Evolutionary conservation across 2,888 invertebrate species (phyloP).

Genomic region (Drosophila borborema): DNA sequence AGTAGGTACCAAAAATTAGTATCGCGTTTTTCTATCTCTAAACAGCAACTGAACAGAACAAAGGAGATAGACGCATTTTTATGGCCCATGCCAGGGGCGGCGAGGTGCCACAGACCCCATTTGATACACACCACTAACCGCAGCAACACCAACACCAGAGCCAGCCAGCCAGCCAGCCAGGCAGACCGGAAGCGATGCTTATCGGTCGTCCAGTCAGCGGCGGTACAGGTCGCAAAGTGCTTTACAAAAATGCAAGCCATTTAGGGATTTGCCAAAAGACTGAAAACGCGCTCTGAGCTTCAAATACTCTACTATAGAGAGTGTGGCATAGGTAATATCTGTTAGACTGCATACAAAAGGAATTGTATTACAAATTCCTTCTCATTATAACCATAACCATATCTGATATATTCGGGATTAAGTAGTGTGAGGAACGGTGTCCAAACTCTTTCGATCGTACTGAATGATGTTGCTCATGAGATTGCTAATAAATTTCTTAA

Average conservation of each 20-base stretch:
- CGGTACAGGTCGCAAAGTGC: conserved; percentile 37
- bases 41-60: conserved; percentile 48
- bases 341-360: not conserved
- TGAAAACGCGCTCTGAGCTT: conserved; percentile 31
- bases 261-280: conserved; percentile 62
- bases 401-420: not conserved
- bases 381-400: not conserved
- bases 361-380: not conserved
- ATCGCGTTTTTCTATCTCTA: conserved; percentile 66
- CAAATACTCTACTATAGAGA: conserved; percentile 17
- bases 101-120: conserved; percentile 81
- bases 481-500: not conserved
- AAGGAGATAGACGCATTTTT: conserved; percentile 68
- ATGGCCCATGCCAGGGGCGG: conserved; percentile 44
- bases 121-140: conserved; percentile 83
- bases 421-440: not conserved
- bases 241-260: conserved; percentile 48
- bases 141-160: conserved; percentile 39
- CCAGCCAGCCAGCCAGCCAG: conserved; percentile 11
- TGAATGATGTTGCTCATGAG: not conserved
- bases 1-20: conserved; percentile 76
- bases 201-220: conserved; percentile 51
- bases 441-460: not conserved
- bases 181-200: conserved; percentile 77
- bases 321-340: not conserved